These are phyloP conservation scores for Malurus alboscapulatus DNA, from an alignment of 2,113 vertebrate genomes.

Conservation along the genomic window DNA sequence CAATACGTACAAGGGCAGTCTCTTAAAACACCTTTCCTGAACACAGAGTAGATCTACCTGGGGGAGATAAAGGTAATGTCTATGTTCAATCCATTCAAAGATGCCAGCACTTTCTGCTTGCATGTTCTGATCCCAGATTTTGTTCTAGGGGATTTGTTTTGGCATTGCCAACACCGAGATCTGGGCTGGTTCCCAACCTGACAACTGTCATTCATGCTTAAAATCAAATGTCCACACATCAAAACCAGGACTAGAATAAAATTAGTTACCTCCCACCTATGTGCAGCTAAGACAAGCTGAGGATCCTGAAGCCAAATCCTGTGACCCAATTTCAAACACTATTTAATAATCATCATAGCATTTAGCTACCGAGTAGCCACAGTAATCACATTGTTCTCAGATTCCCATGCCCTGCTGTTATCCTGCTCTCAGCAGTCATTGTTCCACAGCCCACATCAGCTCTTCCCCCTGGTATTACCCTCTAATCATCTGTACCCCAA, in stretches of 20 bases:
- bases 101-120: not conserved
- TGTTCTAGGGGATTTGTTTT: not conserved
- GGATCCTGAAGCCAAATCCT: not conserved
- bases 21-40: not conserved
- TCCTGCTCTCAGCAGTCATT: fast-evolving
- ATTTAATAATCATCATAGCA: not conserved
- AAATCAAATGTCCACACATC: not conserved
- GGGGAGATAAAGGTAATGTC: not conserved
- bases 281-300: not conserved
- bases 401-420: not conserved
- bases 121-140: not conserved
- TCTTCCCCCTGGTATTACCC: not conserved
- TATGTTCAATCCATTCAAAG: not conserved
- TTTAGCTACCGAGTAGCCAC: not conserved
- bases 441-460: fast-evolving
- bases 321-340: not conserved
- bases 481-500: fast-evolving
- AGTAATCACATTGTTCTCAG: not conserved
- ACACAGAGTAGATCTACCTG: not conserved
- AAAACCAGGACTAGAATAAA: not conserved
- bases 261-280: not conserved
- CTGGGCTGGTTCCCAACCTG: not conserved
- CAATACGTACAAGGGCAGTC: not conserved
- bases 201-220: not conserved
- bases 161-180: not conserved